phyloP scores from a whole-genome alignment of 2,888 invertebrate species.

The Prosapia bicincta region DNA sequence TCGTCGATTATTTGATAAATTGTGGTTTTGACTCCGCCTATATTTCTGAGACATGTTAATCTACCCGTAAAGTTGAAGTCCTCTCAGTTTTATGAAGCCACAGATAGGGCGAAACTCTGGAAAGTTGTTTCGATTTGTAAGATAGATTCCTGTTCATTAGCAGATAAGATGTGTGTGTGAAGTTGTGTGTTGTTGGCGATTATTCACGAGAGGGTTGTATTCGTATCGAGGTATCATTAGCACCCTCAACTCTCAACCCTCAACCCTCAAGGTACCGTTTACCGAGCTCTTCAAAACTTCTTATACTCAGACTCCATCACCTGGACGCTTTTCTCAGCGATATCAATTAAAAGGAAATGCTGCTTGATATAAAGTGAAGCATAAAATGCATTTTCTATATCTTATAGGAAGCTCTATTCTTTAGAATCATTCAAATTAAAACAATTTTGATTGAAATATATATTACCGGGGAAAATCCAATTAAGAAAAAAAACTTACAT shows the following conservation, averaged over 20 bases:
- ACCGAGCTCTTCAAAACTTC: background rate
- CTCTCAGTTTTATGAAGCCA: background rate
- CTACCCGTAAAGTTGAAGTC: background rate
- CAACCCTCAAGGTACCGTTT: background rate
- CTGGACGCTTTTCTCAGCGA: background rate
- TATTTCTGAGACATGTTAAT: no score
- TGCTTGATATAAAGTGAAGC: no score
- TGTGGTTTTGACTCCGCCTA: no score
- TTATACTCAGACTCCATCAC: background rate
- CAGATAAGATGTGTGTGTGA: conserved; percentile 28
- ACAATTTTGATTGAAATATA: no score
- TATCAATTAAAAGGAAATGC: background rate
- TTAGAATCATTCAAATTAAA: no score
- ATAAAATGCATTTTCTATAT: no score
- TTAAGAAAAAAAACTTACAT: no score
- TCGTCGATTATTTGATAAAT: no score
- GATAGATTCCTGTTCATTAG: conserved; percentile 27
- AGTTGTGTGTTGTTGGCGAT: conserved; percentile 17
- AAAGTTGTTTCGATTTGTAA: background rate
- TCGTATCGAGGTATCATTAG: conserved; percentile 9
- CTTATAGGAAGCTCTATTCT: no score
- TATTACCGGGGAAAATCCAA: no score
- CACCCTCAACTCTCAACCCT: no score
- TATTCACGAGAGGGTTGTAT: conserved; percentile 24
- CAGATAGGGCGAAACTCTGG: background rate